Base-by-base conservation (phyloP, 2,797 vertebrate species). In the Danio aesculapii region DNA sequence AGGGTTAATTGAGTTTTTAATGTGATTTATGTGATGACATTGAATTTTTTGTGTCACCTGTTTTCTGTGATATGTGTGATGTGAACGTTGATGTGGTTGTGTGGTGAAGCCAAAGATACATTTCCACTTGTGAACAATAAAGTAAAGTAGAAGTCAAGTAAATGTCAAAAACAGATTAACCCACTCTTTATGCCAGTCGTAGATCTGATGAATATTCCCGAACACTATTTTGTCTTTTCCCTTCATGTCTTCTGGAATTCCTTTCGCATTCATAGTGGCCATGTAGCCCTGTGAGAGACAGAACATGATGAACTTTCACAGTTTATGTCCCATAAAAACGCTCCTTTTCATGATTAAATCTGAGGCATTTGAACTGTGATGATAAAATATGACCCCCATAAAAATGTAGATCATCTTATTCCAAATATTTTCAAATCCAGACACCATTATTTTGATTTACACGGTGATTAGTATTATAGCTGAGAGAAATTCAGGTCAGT, bases 121-220 rank as follows among this genome's bases (percentile, higher is more conserved):
- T 30, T 30, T 30, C 30, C 30, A 30, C 30, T 30, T 30, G 3
- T 30, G 30, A 3, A 30, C 30, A 30, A 30, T 30, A 30, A 30
- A 30, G n/a, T n/a, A n/a, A n/a, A n/a, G n/a, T 30, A 30, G 3
- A 30, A 30, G 30, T 30, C 30, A 30, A 30, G 30, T 30, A 30
- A 30, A 30, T 1, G 30, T 30, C 14, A 68, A 53, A 55, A 8
- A 66, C 17, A 59, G 21, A 30, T 10, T n/a, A 87, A 95, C 98
- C n/a, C 93, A 99, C 98, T 99, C 97, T 97, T 97, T 97, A 94
- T 99, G 98, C 98, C 98, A 99, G 93, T 99, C 98, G 70, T 95
- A 99, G 88, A 99, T 99, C 92, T 99, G 98, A 90, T 99, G 97
- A 90, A 99, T 98, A 92, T 99, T 99, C 88, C 98, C 98, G 88